Percentiles rank a stretch among this genome's conserved stretches.
Conservation (phyloP, 2,797 vertebrate species). For the Muraenolepis orangiensis region DNA sequence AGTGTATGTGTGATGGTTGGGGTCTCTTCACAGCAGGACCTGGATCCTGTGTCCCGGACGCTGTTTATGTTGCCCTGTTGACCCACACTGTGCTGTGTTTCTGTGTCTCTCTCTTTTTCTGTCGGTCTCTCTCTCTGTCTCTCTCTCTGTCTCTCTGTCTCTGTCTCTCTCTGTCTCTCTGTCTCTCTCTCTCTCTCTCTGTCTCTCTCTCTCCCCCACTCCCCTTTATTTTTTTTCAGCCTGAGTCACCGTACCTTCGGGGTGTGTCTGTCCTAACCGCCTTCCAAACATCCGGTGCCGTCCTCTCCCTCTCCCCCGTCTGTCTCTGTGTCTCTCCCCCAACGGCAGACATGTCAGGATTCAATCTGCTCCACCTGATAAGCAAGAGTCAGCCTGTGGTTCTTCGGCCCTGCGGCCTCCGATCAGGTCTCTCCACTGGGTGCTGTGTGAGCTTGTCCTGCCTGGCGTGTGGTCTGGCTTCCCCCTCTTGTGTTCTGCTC, state of each 20-base stretch:
- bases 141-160: not conserved
- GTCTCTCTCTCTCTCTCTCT: conserved; percentile 76
- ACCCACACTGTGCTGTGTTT: not conserved
- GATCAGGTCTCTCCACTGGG: conserved; percentile 85
- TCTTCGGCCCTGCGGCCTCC: conserved; percentile 94
- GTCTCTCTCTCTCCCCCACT: conserved; percentile 73
- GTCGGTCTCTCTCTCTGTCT: no score
- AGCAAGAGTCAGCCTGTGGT: conserved; percentile 95
- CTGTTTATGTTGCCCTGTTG: not conserved
- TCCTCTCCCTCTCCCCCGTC: conserved; percentile 49
- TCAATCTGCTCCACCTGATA: conserved; percentile 99
- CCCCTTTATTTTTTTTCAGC: conserved; percentile 73
- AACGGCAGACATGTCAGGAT: conserved; percentile 93
- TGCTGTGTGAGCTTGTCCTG: conserved; percentile 48
- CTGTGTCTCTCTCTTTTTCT: no score
- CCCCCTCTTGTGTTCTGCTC: conserved; percentile 4
- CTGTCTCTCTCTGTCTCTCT: conserved; percentile 59
- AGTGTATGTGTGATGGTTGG: not conserved
- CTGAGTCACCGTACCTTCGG: conserved; percentile 45
- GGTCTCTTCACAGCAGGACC: not conserved
- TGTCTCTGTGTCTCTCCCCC: conserved; percentile 45
- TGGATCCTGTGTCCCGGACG: not conserved
- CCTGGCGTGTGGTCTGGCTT: conserved; percentile 57
- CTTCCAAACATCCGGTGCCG: conserved; percentile 52
- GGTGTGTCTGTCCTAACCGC: conserved; percentile 49